These are phyloP conservation scores for Enteromius treurensis DNA, from an alignment of 2,797 vertebrate genomes.

Conservation along the genomic window DNA sequence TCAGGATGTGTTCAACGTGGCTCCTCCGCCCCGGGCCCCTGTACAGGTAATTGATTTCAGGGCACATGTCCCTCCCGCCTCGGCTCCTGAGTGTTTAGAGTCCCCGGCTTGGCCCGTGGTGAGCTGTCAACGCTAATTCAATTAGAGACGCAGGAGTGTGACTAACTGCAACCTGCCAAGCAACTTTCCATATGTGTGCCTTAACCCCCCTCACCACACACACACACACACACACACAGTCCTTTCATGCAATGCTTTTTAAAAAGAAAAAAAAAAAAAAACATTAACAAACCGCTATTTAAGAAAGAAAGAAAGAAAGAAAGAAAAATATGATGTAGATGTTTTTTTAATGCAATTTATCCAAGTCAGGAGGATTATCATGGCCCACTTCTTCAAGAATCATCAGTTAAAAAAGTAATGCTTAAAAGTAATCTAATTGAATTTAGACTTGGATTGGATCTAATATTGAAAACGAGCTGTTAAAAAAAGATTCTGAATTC, in stretches of 20 bases:
- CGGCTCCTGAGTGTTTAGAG: constrained; percentile 70
- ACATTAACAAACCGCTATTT: background rate
- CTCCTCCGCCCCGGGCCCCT: constrained; percentile 69
- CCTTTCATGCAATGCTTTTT: background rate
- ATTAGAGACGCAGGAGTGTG: constrained; percentile 90
- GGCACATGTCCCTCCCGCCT: constrained; percentile 69
- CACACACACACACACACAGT: constrained; percentile 36
- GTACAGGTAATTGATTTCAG: constrained; percentile 89
- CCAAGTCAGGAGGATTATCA: background rate
- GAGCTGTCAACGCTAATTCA: constrained; percentile 94
- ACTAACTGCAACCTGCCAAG: constrained; percentile 82
- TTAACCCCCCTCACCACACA: constrained; percentile 51
- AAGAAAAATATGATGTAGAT: background rate
- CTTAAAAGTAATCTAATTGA: background rate
- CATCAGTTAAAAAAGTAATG: background rate
- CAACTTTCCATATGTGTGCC: constrained; percentile 85
- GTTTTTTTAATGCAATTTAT: background rate
- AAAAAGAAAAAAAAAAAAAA: background rate
- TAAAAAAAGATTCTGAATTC: too few relatives aligned
- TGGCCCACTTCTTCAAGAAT: background rate
- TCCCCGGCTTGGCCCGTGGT: constrained; percentile 80
- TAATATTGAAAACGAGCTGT: background rate
- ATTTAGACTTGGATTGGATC: background rate
- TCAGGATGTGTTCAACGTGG: constrained; percentile 78
- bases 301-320: background rate